Evolutionary conservation across 2,888 invertebrate genomes (phyloP), one percentile per base, ranked within the genome.

Genomic region (Xestia sexstrigata): DNA sequence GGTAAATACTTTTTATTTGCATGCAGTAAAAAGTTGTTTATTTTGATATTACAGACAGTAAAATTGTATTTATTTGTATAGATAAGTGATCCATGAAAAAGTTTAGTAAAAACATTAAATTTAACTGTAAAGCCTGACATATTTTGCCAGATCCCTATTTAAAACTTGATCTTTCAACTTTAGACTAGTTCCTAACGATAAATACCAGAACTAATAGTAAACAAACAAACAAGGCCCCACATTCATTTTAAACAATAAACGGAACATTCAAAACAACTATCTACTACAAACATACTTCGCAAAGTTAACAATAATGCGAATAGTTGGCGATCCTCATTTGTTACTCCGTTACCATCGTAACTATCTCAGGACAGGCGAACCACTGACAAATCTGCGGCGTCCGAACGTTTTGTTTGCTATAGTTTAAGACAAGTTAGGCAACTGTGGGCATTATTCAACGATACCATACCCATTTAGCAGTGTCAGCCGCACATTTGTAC

Each of bases 401-500:
- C 91, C 87, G 85, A 82, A 91, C 93, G 92, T 93, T 94, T 93
- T 93, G 93, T 95, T 95, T 92, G 93, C 93, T 88, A 94, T 94
- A 95, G 95, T 95, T 95, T 93, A 93, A 94, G 94, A 95, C 93
- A 93, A 94, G 93, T 94, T 93, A 92, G 93, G 93, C 92, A 93
- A 91, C 90, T 90, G 89, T 83, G 86, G 89, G 90, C 94, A 96
- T 96, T 95, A 95, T 91, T 96, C 94, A 96, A 91, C 91, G 87
- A 92, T 92, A 93, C 93, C 91, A 89, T 86, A 89, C 90, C 91
- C 95, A 96, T 96, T 96, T 96, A 96, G 89, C 95, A 95, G 92
- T 93, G 96, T 95, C 96, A 92, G 94, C 96, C 96, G 95, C 96
- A 91, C 94, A 96, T 96, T 96, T 96, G 95, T 93, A 92, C 88